Conservation (phyloP, 2,888 invertebrate species). For the Acanthoscelides obtectus region DNA sequence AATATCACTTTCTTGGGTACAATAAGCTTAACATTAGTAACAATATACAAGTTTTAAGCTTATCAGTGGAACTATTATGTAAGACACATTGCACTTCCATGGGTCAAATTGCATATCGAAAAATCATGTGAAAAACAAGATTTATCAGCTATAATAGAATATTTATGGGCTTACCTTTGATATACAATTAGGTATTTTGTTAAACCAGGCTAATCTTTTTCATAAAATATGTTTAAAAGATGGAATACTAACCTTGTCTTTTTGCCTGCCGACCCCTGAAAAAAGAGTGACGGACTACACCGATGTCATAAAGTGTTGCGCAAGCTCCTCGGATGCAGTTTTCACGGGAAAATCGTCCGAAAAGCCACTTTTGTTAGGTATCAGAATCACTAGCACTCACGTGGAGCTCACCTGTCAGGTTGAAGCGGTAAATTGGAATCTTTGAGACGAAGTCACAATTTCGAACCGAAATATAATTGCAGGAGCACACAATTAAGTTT, state of each 20-base stretch:
- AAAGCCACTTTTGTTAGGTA: neutral
- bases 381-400: neutral
- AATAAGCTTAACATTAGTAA: neutral
- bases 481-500: neutral
- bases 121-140: neutral
- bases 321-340: neutral
- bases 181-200: neutral
- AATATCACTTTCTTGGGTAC: too few species aligned
- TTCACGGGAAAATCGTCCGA: neutral
- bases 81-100: neutral
- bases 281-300: conserved; percentile 11
- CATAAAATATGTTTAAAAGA: conserved; percentile 1
- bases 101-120: neutral
- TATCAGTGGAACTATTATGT: neutral
- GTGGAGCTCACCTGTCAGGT: neutral
- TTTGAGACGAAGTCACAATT: neutral
- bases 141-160: neutral
- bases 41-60: neutral
- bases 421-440: neutral
- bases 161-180: neutral
- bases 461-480: neutral
- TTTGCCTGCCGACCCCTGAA: conserved; percentile 20
- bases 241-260: conserved; percentile 19
- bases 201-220: neutral
- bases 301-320: conserved; percentile 11